Evolutionary conservation across 2,797 vertebrate species (phyloP), one percentile per base, ranked within the genome.

Genomic region (Argyrosomus regius): DNA sequence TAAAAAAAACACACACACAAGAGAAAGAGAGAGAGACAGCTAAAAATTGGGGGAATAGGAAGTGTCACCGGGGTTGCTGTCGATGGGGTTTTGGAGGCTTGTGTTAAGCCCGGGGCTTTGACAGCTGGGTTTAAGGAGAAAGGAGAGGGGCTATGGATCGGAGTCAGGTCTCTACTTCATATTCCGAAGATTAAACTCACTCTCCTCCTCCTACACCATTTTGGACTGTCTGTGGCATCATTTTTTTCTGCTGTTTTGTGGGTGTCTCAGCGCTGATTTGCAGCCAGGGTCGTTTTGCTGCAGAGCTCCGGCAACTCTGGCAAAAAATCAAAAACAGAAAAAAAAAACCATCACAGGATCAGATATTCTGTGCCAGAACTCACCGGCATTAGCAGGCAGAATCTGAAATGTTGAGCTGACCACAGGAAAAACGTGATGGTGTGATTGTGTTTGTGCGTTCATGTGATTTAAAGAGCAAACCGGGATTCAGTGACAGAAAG

Each of bases 141-240:
- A 89, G 85, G 84, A 87, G 50, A 75, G 72, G 31, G 83, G 86
- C 84, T 86, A 72, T 35, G 84, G 87, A 90, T 91, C 88, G 89
- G 80, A 92, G 90, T 92, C 87, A 88, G 87, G 85, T 87, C 81
- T 88, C 85, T 84, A 39, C 84, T 89, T 92, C 89, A 83, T 88
- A 91, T 88, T 83, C 89, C 64, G 75, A 87, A 90, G 90, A 90
- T 90, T 92, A 88, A 91, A 90, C 83, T 86, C 85, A 39, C 87
- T 66, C 87, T 84, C 74, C 86, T 89, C 73, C 75, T 79, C 84
- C 87, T 82, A 78, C 81, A 78, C 85, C 83, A 43, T 72, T 88
- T 78, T 90, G 87, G 85, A 89, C 68, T 39, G 57, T 89, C 84
- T 64, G 75, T 81, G 75, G 90, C 81, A 84, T 87, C 71, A 16